These are phyloP conservation scores for Ceyx cyanopectus DNA, from an alignment of 2,113 vertebrate genomes.

Conservation along the genomic window DNA sequence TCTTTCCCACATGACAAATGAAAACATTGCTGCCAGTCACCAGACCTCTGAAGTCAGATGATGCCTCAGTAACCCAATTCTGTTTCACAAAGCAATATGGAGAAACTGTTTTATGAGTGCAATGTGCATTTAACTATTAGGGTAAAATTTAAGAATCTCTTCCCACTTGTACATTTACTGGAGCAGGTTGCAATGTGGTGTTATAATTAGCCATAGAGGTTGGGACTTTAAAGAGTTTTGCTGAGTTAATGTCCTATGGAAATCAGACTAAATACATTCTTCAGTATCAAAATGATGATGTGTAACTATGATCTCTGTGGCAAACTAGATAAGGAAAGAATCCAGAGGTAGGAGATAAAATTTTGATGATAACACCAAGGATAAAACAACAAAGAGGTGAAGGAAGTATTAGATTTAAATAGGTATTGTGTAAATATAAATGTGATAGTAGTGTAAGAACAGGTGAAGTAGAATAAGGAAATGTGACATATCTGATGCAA, in stretches of 20 bases:
- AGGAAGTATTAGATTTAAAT: not conserved
- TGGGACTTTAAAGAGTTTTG: not conserved
- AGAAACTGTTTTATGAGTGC: not conserved
- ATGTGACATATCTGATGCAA: not conserved
- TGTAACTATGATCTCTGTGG: not conserved
- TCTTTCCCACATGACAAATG: not conserved
- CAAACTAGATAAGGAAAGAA: constrained; percentile 8
- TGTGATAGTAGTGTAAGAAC: not conserved
- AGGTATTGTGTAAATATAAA: not conserved
- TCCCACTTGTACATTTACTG: not conserved
- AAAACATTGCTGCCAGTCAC: not conserved
- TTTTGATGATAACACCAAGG: not conserved
- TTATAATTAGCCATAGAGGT: not conserved
- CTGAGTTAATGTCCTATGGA: not conserved
- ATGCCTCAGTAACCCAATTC: not conserved
- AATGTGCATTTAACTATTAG: not conserved
- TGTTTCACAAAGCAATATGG: not conserved
- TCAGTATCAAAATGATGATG: not conserved
- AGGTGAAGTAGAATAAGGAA: not conserved
- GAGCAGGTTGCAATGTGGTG: not conserved
- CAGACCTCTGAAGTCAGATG: not conserved
- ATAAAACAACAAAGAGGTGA: not conserved
- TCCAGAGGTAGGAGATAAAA: constrained; percentile 12
- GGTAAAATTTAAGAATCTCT: not conserved
- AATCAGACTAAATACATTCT: not conserved